These are phyloP conservation scores for Tympanoctomys barrerae DNA, from an alignment of 2,797 vertebrate species.

Conservation along the genomic window DNA sequence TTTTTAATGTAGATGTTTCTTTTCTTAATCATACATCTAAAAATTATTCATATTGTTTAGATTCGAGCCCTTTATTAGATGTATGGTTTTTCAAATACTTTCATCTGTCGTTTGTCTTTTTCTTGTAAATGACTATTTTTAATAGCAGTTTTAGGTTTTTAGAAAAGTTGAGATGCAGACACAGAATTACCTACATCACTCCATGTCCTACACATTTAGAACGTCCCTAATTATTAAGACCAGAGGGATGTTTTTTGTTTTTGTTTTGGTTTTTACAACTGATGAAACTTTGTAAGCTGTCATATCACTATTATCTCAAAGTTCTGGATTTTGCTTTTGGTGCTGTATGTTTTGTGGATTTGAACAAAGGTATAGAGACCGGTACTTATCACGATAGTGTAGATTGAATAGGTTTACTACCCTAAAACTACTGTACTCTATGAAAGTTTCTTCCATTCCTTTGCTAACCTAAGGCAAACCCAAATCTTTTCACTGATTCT, in stretches of 20 bases:
- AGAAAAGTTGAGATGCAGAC: neutral
- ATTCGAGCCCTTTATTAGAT: neutral
- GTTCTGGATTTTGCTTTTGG: neutral
- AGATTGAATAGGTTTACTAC: neutral
- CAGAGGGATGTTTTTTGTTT: neutral
- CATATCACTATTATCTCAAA: neutral
- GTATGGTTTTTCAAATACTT: neutral
- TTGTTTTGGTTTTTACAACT: neutral
- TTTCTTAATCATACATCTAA: neutral
- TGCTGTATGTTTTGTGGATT: neutral
- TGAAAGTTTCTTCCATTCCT: neutral
- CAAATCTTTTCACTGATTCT: neutral
- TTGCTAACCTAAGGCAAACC: neutral
- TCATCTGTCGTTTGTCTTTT: neutral
- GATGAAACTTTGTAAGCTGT: neutral
- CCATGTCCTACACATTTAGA: neutral
- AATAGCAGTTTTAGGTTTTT: neutral
- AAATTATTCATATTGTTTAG: neutral
- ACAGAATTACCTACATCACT: neutral
- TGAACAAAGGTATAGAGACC: neutral
- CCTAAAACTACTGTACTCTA: neutral
- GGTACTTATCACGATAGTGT: neutral
- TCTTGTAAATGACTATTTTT: neutral
- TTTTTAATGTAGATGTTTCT: neutral
- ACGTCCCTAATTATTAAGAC: neutral